A percentile compares a stretch with the other conserved stretches of the same genome.
These are phyloP conservation scores for Hydrolagus affinis DNA, from an alignment of 2,113 vertebrate genomes.

Conservation along the genomic window DNA sequence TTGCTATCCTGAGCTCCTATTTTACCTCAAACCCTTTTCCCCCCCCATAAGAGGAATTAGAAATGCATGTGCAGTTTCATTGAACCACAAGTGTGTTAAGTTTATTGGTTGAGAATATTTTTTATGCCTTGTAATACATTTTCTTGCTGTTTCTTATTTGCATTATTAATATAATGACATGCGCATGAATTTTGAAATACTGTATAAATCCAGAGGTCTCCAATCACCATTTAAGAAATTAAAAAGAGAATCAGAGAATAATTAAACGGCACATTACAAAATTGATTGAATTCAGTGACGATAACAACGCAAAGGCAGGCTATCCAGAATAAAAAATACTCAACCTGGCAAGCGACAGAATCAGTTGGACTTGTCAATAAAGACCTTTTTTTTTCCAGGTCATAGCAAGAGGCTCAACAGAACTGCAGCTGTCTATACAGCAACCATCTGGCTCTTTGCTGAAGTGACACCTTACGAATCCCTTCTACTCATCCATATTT, in stretches of 20 bases:
- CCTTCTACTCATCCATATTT: neutral
- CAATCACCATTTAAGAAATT: neutral
- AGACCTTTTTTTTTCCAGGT: constrained; percentile 40
- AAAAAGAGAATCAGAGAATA: constrained; percentile 3
- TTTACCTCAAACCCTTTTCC: constrained; percentile 11
- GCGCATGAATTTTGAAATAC: neutral
- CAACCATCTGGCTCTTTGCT: constrained; percentile 48
- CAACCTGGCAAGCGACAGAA: constrained; percentile 29
- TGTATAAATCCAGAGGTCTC: neutral
- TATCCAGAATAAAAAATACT: constrained; percentile 27
- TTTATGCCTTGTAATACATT: neutral
- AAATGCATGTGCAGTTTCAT: neutral
- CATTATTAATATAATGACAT: neutral
- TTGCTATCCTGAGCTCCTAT: neutral
- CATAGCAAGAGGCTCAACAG: constrained; percentile 41
- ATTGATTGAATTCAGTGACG: neutral
- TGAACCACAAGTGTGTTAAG: neutral
- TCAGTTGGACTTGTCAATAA: constrained; percentile 40
- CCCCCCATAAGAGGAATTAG: no score
- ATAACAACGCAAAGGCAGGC: constrained; percentile 19
- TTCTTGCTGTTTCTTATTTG: neutral
- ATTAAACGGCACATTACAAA: constrained; percentile 31
- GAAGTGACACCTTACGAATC: constrained; percentile 16
- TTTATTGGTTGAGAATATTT: neutral
- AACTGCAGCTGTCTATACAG: constrained; percentile 45